Conservation (phyloP, 1,140 invertebrate genomes). For the Acyrthosiphon pisum region DNA sequence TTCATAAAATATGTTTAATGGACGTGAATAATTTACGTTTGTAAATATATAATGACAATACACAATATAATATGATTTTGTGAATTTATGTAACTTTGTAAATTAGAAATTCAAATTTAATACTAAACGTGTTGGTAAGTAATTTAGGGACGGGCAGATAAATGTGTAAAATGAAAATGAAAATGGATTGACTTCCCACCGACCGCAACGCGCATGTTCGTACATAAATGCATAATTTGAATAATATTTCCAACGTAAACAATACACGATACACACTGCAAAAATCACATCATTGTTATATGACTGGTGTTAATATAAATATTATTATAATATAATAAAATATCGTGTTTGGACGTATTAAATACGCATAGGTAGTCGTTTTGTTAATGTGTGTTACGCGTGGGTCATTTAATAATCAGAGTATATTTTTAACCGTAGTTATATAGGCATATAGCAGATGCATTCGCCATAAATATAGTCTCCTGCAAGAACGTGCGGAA, state of each 20-base stretch:
- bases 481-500: not conserved
- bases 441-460: not conserved
- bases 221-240: not conserved
- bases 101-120: not conserved
- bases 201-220: not conserved
- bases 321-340: too few relatives aligned
- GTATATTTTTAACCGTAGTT: not conserved
- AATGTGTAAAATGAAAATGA: not conserved
- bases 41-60: not conserved
- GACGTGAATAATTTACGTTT: not conserved
- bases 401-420: not conserved
- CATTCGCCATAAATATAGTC: not conserved
- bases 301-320: too few relatives aligned
- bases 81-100: too few relatives aligned
- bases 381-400: not conserved
- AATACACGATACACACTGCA: not conserved
- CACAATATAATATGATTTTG: not conserved
- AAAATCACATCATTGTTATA: not conserved
- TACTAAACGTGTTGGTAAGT: not conserved
- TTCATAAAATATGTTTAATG: not conserved
- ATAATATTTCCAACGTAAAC: not conserved
- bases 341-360: not conserved
- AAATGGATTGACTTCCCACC: not conserved
- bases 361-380: not conserved
- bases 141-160: not conserved